Evolutionary conservation across 37 sponge, comb jelly and placozoan species (phyloP), one percentile per base, ranked within the genome.

Genomic region (Hexactinellida sp.): DNA sequence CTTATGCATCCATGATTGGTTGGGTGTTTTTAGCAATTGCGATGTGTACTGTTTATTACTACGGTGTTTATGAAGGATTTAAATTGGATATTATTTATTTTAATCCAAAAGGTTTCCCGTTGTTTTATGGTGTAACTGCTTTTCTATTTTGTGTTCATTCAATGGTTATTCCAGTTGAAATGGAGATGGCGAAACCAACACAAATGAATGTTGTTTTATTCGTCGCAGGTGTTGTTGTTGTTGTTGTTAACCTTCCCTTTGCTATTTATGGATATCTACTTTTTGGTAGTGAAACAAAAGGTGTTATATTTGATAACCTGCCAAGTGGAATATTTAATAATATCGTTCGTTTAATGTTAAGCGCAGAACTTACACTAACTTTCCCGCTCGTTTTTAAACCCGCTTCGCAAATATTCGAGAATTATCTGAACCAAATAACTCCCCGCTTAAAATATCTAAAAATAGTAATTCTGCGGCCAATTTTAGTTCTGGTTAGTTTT

Each of bases 91-190:
- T 87, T 25, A 51, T 82, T 13, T 38, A 38, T 10, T 87, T 82
- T 36, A 82, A 51, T 32, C 71, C 82, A 63, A 36, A 34, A 0
- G 91, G 90, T 16, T 35, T 93, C 51, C 91, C 90, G 0, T 88
- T 84, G 82, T 93, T 90, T 86, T 93, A 91, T 52, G 94, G 94
- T 83, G 89, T 91, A 23, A 91, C 94, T 9, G 94, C 94, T 3
- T 93, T 91, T 85, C 94, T 93, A 82, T 93, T 93, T 88, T 93
- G 94, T 83, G 94, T 91, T 16, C 94, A 93, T 89, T 91, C 91
- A 36, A 91, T 93, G 91, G 94, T 93, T 34, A 90, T 93, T 16
- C 94, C 94, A 1, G 51, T 93, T 24, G 90, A 93, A 84, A 85
- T 82, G 0, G 55, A 36, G 7, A 93, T 93, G 94, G 89, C 86